A percentile compares a stretch with the other conserved stretches of the same genome.
Conservation (phyloP, 2,888 invertebrate species). For the Rosalia funebris region DNA sequence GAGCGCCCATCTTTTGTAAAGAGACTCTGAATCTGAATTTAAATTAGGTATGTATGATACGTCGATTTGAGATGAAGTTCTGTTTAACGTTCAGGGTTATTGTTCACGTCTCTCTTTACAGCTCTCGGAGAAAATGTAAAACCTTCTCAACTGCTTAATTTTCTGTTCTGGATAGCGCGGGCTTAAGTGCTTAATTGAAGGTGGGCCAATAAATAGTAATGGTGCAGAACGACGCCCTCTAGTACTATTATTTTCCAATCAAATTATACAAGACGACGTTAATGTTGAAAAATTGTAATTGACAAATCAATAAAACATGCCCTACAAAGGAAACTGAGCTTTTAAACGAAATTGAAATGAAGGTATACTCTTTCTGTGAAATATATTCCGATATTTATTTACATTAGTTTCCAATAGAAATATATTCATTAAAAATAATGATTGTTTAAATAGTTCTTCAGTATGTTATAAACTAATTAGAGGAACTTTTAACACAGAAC, state of each 20-base stretch:
- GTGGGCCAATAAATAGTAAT: conserved; percentile 56
- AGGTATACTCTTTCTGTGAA: background rate
- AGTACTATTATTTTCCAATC: conserved; percentile 56
- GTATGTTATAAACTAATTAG: no score
- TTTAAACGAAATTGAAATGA: background rate
- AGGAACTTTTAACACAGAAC: no score
- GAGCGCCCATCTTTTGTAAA: conserved; percentile 37
- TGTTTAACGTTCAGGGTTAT: conserved; percentile 32
- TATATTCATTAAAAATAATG: no score
- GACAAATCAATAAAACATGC: conserved; percentile 44
- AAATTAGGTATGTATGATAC: conserved; percentile 40
- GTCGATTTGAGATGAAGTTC: conserved; percentile 40
- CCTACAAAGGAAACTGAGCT: background rate
- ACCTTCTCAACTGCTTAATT: conserved; percentile 47
- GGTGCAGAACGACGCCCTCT: conserved; percentile 51
- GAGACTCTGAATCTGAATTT: conserved; percentile 39
- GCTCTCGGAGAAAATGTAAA: conserved; percentile 42
- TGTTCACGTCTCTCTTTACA: conserved; percentile 25
- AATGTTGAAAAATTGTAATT: conserved; percentile 47
- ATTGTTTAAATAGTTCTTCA: no score
- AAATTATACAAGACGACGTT: conserved; percentile 53
- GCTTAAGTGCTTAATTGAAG: conserved; percentile 56
- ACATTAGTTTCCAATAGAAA: no score
- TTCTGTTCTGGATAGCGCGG: conserved; percentile 45
- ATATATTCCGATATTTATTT: background rate